Evolutionary conservation across 2,797 vertebrate genomes (phyloP).

Genomic region (Spatula versicolor): DNA sequence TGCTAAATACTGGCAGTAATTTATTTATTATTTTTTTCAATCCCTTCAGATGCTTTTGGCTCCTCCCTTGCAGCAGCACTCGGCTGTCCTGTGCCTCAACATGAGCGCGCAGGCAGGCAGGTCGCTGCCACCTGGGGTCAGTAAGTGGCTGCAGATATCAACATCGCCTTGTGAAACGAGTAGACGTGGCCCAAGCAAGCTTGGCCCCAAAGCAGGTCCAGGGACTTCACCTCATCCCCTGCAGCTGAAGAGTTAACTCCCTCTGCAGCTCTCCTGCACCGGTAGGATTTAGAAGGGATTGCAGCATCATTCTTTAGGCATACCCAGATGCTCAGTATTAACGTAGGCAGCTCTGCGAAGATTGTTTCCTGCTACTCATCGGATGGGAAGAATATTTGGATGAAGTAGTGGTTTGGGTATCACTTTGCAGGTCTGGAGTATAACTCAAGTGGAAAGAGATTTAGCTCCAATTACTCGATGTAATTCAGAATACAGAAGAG

Average conservation of each 20-base stretch:
- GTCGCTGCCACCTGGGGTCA: not conserved
- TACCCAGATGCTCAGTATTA: constrained; percentile 51
- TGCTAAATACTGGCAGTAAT: not conserved
- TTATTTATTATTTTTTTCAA: not conserved
- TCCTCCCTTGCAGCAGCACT: not conserved
- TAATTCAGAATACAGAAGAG: constrained; percentile 46
- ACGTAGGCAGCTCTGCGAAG: not conserved
- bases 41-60: not conserved
- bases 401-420: constrained; percentile 36
- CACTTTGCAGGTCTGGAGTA: constrained; percentile 39
- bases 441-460: constrained; percentile 48
- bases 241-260: constrained; percentile 5
- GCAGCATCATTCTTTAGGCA: not conserved
- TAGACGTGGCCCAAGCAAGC: not conserved
- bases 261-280: not conserved
- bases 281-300: constrained; percentile 10
- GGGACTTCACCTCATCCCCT: not conserved
- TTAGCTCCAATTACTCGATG: constrained; percentile 32
- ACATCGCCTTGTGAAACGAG: not conserved
- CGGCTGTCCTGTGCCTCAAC: not conserved
- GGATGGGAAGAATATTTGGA: not conserved
- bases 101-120: not conserved
- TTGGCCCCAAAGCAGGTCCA: accelerated
- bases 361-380: not conserved
- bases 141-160: not conserved